A percentile compares a stretch with the other conserved stretches of the same genome.
Conservation (phyloP, 2,797 vertebrate genomes). For the Smutsia temminckii region DNA sequence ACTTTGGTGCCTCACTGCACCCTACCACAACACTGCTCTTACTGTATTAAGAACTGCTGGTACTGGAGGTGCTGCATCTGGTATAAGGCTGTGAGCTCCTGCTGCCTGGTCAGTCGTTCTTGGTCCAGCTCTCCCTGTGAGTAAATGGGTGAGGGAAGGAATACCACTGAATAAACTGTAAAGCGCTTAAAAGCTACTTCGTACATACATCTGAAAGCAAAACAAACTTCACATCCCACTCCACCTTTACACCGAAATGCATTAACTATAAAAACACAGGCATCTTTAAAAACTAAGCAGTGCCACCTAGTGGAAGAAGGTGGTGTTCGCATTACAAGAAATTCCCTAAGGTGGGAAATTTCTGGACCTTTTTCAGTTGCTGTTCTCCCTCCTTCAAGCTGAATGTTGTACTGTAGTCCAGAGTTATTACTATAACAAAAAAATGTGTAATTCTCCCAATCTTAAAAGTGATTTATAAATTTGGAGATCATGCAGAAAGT, state of each 20-base stretch:
- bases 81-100: conserved; percentile 94
- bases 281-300: conserved; percentile 25
- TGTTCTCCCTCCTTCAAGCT: not conserved
- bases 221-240: not conserved
- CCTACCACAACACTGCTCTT: conserved; percentile 51
- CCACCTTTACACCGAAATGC: not conserved
- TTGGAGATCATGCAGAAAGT: conserved; percentile 5
- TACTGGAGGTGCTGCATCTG: conserved; percentile 98
- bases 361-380: not conserved
- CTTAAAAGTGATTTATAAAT: conserved; percentile 8
- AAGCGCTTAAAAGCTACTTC: not conserved
- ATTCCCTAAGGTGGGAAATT: not conserved
- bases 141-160: conserved; percentile 50
- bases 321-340: not conserved
- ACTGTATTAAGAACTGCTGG: conserved; percentile 97
- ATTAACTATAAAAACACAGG: not conserved
- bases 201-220: not conserved
- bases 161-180: not conserved
- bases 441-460: not conserved
- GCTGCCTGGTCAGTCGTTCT: conserved; percentile 95
- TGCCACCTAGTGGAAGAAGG: conserved; percentile 53
- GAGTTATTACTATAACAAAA: not conserved
- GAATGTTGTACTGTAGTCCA: not conserved
- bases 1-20: not conserved
- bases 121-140: conserved; percentile 93